phyloP scores from a whole-genome alignment of 2,113 vertebrate genomes.

The Leucoraja erinaceus region DNA sequence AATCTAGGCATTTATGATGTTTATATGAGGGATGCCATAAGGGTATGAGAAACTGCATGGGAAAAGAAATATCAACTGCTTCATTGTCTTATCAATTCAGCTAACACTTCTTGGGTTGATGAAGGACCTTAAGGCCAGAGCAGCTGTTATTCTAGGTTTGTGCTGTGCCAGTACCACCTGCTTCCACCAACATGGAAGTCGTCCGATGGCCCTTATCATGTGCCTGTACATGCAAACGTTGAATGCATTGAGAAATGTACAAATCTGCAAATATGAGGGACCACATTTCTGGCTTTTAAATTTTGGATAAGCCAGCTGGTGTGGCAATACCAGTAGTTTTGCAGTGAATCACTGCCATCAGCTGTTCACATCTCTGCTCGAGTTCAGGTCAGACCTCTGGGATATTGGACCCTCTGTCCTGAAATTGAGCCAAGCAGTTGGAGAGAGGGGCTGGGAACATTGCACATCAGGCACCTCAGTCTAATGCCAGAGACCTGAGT shows the following conservation, averaged over 20 bases:
- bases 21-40: neutral
- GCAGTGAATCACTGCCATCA: too few relatives aligned
- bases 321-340: neutral
- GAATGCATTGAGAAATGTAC: neutral
- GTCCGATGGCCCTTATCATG: too few relatives aligned
- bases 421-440: too few relatives aligned
- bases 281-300: neutral
- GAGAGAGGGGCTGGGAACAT: too few relatives aligned
- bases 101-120: neutral
- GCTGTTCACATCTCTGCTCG: too few relatives aligned
- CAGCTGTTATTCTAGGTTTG: neutral
- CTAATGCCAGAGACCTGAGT: too few relatives aligned
- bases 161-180: neutral
- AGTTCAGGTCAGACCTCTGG: too few relatives aligned
- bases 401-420: too few relatives aligned
- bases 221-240: too few relatives aligned
- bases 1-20: neutral
- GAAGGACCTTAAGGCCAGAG: neutral
- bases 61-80: neutral
- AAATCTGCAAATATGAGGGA: neutral
- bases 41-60: neutral
- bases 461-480: too few relatives aligned
- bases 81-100: neutral
- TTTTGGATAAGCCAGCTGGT: neutral
- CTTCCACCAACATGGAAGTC: too few relatives aligned